Base-by-base conservation (phyloP, 2,113 vertebrate species). In the Labrus mixtus region DNA sequence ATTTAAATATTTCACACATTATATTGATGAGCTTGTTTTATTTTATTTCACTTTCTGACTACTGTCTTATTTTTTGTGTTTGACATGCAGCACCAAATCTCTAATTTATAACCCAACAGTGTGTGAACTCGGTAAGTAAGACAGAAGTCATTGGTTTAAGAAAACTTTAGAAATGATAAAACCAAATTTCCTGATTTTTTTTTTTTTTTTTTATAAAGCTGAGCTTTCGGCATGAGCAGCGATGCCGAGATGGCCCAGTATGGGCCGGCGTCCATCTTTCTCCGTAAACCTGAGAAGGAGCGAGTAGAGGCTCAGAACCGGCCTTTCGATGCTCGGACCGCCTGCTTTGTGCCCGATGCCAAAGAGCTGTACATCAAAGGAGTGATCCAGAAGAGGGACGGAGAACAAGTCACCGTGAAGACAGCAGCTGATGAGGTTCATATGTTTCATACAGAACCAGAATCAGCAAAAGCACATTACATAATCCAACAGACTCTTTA, bases 311-410 rank as follows among this genome's bases (percentile, higher is more conserved):
- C 95, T 17, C 96, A 97, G 90, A 96, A 95, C 81, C 93, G 92
- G 15, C 94, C 94, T 0, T 96, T 96, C n/a, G 95, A 96, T 29
- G 94, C 95, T 88, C 96, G 92, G 15, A 95, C 94, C 1, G 94
- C 94, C 61, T 96, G 95, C 84, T 97, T 93, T 22, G 95, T 96
- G 68, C 90, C 93, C 1, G 93, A 97, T 53, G 53, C 93, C 0
- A 95, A 94, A 73, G 84, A 93, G 29, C 94, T 95, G 54, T 96
- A 95, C 36, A 78, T 89, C 81, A 97, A 93, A 85, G 95, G 93
- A 1, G 92, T 89, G 74, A 92, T 97, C 39, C 95, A 95, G 85
- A 91, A 86, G 16, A 78, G 76, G 2, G 94, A 96, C 29, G 92
- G 88, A 0, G 92, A 90, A 66, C 95, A 95, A 73, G 93, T 93